These are phyloP conservation scores for Choloepus didactylus DNA, from an alignment of 2,797 vertebrate genomes.

Conservation along the genomic window DNA sequence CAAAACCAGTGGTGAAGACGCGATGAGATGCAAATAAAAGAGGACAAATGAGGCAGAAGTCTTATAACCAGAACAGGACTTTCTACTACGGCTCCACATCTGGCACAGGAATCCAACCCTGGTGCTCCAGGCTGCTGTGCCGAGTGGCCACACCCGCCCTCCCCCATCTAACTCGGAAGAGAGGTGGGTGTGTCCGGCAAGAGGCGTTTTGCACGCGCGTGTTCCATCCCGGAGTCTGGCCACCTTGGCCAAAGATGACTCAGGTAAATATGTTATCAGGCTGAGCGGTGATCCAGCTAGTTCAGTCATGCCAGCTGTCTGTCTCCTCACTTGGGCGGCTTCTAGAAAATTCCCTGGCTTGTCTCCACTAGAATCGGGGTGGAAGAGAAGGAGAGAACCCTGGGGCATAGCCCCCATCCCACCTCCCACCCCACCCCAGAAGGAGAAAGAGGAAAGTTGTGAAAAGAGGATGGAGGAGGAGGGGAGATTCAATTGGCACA, in stretches of 20 bases:
- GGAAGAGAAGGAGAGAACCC: background rate
- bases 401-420: background rate
- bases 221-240: background rate
- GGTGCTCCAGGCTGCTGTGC: background rate
- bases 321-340: background rate
- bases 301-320: background rate
- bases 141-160: background rate
- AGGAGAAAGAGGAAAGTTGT: background rate
- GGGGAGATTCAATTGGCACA: rapidly evolving
- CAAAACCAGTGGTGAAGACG: background rate
- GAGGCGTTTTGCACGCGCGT: background rate
- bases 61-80: too few species aligned
- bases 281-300: background rate
- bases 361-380: background rate
- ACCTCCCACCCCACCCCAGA: rapidly evolving
- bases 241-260: constrained; percentile 34
- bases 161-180: background rate
- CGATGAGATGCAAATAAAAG: background rate
- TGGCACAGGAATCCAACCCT: background rate
- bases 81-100: rapidly evolving
- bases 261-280: background rate
- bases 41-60: rapidly evolving
- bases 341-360: constrained; percentile 46
- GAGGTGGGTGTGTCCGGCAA: background rate
- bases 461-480: rapidly evolving